Percentiles rank a stretch among this genome's conserved stretches.
Conservation (phyloP, 53 echinoderm and acorn worm species). For the Hippasteria phrygiana region DNA sequence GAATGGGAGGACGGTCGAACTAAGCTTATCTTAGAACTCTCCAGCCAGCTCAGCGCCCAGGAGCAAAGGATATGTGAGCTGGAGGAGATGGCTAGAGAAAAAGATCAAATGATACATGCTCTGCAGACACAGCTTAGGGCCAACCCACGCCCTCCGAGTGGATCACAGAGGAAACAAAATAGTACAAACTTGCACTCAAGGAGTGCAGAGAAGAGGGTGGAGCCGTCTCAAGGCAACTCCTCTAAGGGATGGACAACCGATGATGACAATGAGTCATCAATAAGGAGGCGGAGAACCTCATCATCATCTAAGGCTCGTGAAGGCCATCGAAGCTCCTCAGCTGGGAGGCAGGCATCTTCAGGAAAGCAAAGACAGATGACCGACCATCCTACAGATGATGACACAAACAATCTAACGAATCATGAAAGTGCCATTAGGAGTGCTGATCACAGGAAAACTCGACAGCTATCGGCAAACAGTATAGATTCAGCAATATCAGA, state of each 20-base stretch:
- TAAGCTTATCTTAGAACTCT: constrained; percentile 88
- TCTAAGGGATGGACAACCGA: background rate
- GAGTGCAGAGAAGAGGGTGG: constrained; percentile 21
- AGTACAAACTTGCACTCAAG: background rate
- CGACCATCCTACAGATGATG: background rate
- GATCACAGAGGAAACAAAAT: constrained; percentile 4
- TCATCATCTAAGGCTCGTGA: constrained; percentile 35
- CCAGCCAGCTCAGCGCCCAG: constrained; percentile 80
- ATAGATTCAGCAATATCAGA: constrained; percentile 34
- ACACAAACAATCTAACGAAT: background rate
- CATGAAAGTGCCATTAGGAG: background rate
- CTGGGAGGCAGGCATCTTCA: background rate
- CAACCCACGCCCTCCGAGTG: constrained; percentile 52
- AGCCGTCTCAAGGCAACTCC: background rate
- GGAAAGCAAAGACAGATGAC: background rate
- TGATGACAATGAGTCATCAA: background rate
- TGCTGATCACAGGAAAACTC: background rate
- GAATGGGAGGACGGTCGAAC: constrained; percentile 81
- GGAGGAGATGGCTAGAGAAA: constrained; percentile 62
- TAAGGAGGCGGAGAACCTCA: background rate
- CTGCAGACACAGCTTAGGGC: constrained; percentile 19
- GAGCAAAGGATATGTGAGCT: constrained; percentile 79
- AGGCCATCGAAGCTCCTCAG: constrained; percentile 21
- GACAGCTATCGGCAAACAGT: constrained; percentile 44
- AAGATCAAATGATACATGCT: constrained; percentile 52